Conservation (phyloP, 2,797 vertebrate genomes). For the Acanthiza pusilla region DNA sequence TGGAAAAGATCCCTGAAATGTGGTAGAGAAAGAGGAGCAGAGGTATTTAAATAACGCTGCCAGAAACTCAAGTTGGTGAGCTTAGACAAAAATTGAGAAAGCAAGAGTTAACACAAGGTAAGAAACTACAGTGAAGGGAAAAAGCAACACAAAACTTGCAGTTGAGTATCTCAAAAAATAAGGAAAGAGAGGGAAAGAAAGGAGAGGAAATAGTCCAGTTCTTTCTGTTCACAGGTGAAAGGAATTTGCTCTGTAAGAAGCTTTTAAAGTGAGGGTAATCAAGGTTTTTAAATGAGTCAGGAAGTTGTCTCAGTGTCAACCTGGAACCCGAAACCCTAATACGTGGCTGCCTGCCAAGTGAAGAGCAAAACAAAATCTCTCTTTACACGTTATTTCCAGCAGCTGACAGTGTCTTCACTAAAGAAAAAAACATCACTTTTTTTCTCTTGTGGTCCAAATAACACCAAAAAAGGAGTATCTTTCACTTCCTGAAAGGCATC, state of each 20-base stretch:
- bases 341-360: not conserved
- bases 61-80: not conserved
- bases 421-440: not conserved
- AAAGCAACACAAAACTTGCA: not conserved
- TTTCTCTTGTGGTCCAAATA: not conserved
- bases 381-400: not conserved
- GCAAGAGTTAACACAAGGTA: not conserved
- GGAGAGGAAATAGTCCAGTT: not conserved
- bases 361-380: slow-evolving; percentile 1
- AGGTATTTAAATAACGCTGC: not conserved
- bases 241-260: not conserved
- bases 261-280: not conserved
- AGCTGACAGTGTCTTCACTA: not conserved
- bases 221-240: not conserved
- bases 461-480: not conserved
- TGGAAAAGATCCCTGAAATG: not conserved
- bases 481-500: not conserved
- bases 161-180: not conserved
- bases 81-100: not conserved
- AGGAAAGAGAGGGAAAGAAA: not conserved
- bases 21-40: not conserved
- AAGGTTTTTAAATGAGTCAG: not conserved
- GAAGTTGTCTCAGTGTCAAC: not conserved
- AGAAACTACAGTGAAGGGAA: not conserved
- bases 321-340: not conserved